phyloP scores from a whole-genome alignment of 1,140 invertebrate species.

The Drosophila albomicans region DNA sequence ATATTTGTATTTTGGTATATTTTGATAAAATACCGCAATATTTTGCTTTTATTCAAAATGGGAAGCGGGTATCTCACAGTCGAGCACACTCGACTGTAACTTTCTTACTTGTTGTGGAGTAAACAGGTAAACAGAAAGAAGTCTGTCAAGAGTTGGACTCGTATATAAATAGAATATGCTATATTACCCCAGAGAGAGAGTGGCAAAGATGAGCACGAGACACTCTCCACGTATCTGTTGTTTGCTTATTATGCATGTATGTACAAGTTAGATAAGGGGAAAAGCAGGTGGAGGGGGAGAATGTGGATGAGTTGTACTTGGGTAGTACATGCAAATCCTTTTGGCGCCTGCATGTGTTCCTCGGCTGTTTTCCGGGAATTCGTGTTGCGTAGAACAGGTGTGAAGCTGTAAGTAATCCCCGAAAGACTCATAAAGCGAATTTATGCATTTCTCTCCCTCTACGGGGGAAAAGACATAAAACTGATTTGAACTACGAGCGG shows the following conservation, averaged over 20 bases:
- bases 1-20: no score
- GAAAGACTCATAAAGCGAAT: constrained; percentile 53
- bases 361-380: background rate
- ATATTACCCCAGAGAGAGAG: background rate
- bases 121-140: constrained; percentile 3
- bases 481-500: constrained; percentile 31
- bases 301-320: background rate
- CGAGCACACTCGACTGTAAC: no score
- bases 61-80: no score
- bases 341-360: constrained; percentile 17
- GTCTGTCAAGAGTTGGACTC: constrained; percentile 7
- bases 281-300: no score
- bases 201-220: background rate
- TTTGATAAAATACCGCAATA: no score
- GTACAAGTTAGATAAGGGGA: background rate
- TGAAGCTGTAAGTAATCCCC: constrained; percentile 48
- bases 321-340: constrained; percentile 43
- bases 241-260: constrained; percentile 7
- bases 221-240: background rate
- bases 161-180: constrained; percentile 11
- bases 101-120: background rate
- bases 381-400: constrained; percentile 33
- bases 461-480: constrained; percentile 33
- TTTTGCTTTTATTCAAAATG: no score
- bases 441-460: constrained; percentile 39